Conservation (phyloP, 2,113 vertebrate genomes). For the Ancistrus triradiatus region DNA sequence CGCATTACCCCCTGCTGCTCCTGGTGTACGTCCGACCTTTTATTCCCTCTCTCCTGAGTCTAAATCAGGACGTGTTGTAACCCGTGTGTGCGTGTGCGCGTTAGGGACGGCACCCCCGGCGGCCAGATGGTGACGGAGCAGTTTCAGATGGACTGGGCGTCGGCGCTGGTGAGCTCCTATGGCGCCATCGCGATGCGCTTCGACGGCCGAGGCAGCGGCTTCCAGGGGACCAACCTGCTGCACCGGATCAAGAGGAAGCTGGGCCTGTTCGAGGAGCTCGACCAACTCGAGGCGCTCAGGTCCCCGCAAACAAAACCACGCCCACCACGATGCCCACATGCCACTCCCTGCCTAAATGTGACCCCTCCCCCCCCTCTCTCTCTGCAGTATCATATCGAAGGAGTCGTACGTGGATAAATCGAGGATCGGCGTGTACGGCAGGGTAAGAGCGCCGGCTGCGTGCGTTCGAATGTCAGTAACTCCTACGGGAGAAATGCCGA, state of each 20-base stretch:
- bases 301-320: conserved; percentile 38
- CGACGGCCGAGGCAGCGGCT: conserved; percentile 90
- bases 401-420: conserved; percentile 80
- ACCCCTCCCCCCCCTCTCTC: not conserved
- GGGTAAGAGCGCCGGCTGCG: conserved; percentile 66
- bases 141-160: conserved; percentile 88
- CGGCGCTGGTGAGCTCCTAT: conserved; percentile 87
- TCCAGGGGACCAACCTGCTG: conserved; percentile 88
- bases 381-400: conserved; percentile 76
- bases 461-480: too few species aligned
- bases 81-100: not conserved
- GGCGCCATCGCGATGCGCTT: conserved; percentile 81
- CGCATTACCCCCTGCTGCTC: conserved; percentile 86
- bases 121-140: conserved; percentile 86
- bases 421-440: conserved; percentile 87
- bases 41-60: too few species aligned
- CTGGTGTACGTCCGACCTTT: conserved; percentile 85
- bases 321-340: not conserved
- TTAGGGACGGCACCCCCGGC: conserved; percentile 85
- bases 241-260: conserved; percentile 81
- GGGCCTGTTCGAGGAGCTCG: conserved; percentile 80
- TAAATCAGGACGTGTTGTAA: too few species aligned
- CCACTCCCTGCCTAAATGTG: not conserved
- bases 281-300: conserved; percentile 87
- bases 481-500: too few species aligned